phyloP scores from a whole-genome alignment of 2,113 vertebrate species.

The Sinocyclocheilus grahami region DNA sequence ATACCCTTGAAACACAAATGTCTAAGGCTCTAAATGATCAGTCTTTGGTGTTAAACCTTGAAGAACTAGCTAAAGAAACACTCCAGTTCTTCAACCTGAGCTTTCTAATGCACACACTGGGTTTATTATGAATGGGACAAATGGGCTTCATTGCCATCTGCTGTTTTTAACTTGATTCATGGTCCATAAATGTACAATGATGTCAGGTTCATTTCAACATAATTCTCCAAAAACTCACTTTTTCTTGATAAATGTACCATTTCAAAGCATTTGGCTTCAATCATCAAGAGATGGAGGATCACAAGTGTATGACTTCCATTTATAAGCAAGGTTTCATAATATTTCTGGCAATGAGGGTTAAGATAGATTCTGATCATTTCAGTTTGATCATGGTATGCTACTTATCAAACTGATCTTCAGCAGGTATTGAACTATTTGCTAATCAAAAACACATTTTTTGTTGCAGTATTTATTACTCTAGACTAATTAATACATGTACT shows the following conservation, averaged over 20 bases:
- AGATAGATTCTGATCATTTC: constrained; percentile 56
- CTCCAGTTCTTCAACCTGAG: background rate
- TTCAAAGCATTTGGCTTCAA: constrained; percentile 77
- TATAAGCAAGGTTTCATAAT: constrained; percentile 68
- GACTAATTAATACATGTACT: background rate
- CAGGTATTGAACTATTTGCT: background rate
- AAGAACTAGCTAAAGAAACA: too few species aligned
- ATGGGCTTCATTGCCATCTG: constrained; percentile 42
- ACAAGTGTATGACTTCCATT: constrained; percentile 74
- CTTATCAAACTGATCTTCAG: background rate
- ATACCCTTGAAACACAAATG: too few species aligned
- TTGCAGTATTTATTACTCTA: background rate
- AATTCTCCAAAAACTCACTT: constrained; percentile 66
- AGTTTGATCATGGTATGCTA: background rate
- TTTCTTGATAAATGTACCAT: constrained; percentile 71
- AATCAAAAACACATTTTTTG: background rate
- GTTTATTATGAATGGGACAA: constrained; percentile 27
- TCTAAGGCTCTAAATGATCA: too few species aligned
- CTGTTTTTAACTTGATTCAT: constrained; percentile 46
- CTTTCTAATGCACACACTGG: background rate
- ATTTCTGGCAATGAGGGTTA: constrained; percentile 58
- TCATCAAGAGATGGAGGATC: constrained; percentile 76
- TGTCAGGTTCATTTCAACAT: constrained; percentile 71
- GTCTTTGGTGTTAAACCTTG: too few species aligned
- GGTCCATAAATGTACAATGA: constrained; percentile 44